phyloP scores from a whole-genome alignment of 1,140 invertebrate species.

The Coelopa frigida region DNA sequence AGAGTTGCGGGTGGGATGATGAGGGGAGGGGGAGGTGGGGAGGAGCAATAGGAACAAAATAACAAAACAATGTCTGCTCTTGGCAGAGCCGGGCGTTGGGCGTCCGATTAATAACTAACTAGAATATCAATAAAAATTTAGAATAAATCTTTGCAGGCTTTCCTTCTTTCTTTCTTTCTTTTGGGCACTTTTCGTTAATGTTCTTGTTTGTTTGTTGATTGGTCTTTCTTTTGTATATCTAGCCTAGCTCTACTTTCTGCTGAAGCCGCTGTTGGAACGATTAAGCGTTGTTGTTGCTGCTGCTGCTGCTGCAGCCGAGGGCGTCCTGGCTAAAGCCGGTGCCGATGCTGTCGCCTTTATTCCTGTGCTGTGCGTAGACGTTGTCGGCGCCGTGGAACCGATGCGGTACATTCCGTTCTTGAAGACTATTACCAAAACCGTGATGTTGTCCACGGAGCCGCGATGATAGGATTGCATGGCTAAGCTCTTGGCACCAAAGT shows the following conservation, averaged over 20 bases:
- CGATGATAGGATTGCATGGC: slow-evolving; percentile 83
- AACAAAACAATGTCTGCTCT: too few relatives aligned
- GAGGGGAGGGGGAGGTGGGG: too few relatives aligned
- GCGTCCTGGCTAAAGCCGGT: neutral
- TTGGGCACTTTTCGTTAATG: neutral
- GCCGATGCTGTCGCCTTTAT: neutral
- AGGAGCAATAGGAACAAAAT: too few relatives aligned
- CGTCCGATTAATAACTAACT: too few relatives aligned
- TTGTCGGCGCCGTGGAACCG: slow-evolving; percentile 12
- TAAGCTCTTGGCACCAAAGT: slow-evolving; percentile 83
- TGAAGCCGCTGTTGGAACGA: slow-evolving; percentile 14
- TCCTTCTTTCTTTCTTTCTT: too few relatives aligned
- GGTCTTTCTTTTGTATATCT: neutral
- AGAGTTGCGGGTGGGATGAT: too few relatives aligned
- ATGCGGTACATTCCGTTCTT: slow-evolving; percentile 48
- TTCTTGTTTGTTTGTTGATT: neutral
- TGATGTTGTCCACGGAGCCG: slow-evolving; percentile 93
- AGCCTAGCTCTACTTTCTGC: neutral
- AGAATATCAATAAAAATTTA: too few relatives aligned
- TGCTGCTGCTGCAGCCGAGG: neutral
- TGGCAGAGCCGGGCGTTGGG: too few relatives aligned
- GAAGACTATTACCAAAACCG: slow-evolving; percentile 86
- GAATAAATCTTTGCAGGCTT: too few relatives aligned
- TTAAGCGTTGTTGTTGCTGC: slow-evolving; percentile 6
- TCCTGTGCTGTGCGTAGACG: neutral